phyloP scores from a whole-genome alignment of 2,888 invertebrate species.

The Microplitis deprimator region DNA sequence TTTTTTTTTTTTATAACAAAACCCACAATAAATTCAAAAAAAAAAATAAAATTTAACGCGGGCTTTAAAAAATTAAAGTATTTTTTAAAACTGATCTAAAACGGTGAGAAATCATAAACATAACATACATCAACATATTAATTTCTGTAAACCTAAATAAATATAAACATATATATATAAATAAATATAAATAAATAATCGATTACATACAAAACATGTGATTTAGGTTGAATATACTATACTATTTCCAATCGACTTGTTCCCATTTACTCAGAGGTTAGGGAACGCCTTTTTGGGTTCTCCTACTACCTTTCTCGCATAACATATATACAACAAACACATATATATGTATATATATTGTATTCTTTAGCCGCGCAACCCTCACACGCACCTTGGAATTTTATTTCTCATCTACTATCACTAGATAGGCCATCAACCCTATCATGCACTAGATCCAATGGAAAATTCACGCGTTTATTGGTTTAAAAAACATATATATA shows the following conservation, averaged over 20 bases:
- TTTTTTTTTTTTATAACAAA: neutral
- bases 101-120: constrained; percentile 37
- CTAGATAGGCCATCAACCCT: constrained; percentile 13
- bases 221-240: neutral
- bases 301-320: constrained; percentile 26
- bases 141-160: constrained; percentile 9
- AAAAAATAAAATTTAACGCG: neutral
- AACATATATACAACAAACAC: neutral
- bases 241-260: constrained; percentile 32
- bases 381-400: constrained; percentile 40
- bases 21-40: neutral
- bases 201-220: neutral
- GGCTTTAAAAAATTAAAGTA: neutral
- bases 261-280: constrained; percentile 44
- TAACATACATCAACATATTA: constrained; percentile 17
- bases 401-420: constrained; percentile 32
- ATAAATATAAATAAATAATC: neutral
- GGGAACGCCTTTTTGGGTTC: constrained; percentile 44
- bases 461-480: constrained; percentile 33
- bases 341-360: constrained; percentile 28
- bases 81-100: constrained; percentile 39
- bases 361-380: constrained; percentile 40
- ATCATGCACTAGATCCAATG: constrained; percentile 9
- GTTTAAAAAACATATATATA: neutral
- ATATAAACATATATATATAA: constrained; percentile 24